Evolutionary conservation across 2,797 vertebrate species (phyloP).

Genomic region (Sebastes vulpes): DNA sequence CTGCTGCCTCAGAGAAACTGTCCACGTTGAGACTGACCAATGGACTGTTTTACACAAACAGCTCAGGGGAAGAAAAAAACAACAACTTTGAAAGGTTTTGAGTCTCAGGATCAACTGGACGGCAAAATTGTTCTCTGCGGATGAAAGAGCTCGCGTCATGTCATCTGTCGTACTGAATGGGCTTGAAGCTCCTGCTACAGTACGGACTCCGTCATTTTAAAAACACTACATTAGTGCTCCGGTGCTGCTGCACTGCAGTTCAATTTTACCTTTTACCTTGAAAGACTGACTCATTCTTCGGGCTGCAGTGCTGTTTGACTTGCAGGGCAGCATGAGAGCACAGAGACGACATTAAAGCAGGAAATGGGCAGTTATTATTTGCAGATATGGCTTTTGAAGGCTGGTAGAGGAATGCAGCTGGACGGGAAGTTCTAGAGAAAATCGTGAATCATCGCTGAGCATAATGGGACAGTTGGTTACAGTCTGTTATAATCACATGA

Average conservation of each 20-base stretch:
- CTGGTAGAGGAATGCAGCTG: not conserved
- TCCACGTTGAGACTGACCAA: slow-evolving; percentile 6
- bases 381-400: slow-evolving; percentile 1
- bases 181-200: slow-evolving; percentile 12
- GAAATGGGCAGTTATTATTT: slow-evolving; percentile 23
- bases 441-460: not conserved
- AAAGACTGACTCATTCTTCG: slow-evolving; percentile 47
- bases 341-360: slow-evolving; percentile 8
- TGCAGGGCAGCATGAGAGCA: slow-evolving; percentile 5
- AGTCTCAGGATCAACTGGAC: slow-evolving; percentile 25
- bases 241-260: slow-evolving; percentile 50
- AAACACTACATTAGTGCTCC: slow-evolving; percentile 29
- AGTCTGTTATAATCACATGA: not conserved
- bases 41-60: slow-evolving; percentile 7
- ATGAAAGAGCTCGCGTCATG: slow-evolving; percentile 30
- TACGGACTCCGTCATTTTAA: slow-evolving; percentile 34
- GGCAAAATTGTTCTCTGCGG: slow-evolving; percentile 22
- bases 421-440: not conserved
- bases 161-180: slow-evolving; percentile 23
- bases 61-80: not conserved
- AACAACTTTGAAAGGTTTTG: slow-evolving; percentile 1
- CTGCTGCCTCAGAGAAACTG: slow-evolving; percentile 1
- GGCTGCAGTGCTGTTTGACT: slow-evolving; percentile 27
- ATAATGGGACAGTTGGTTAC: not conserved
- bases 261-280: slow-evolving; percentile 41